These are phyloP conservation scores for Crenuchus spilurus DNA, from an alignment of 2,797 vertebrate species.

Conservation along the genomic window DNA sequence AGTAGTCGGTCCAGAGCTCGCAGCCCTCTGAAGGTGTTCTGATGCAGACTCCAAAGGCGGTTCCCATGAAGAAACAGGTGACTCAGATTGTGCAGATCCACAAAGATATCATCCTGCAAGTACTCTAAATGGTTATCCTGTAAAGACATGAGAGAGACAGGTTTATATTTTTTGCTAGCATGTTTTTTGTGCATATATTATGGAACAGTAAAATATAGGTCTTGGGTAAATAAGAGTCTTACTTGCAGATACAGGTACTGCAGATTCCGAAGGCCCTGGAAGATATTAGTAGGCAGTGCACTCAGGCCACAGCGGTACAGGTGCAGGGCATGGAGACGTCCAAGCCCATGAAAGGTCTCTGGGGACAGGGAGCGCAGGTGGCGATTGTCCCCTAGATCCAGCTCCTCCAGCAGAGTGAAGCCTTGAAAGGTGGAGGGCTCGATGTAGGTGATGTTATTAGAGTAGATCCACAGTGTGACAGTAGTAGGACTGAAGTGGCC, in stretches of 20 bases:
- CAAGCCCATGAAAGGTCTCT: slow-evolving; percentile 93
- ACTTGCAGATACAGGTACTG: slow-evolving; percentile 98
- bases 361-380: slow-evolving; percentile 90
- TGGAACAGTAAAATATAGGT: too few species aligned
- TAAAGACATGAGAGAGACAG: slow-evolving; percentile 13
- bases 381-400: slow-evolving; percentile 96
- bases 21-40: slow-evolving; percentile 93
- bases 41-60: slow-evolving; percentile 92
- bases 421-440: slow-evolving; percentile 92
- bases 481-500: slow-evolving; percentile 92
- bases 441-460: slow-evolving; percentile 97
- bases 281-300: slow-evolving; percentile 89
- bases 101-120: slow-evolving; percentile 94
- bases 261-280: slow-evolving; percentile 91
- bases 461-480: slow-evolving; percentile 97
- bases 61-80: slow-evolving; percentile 98
- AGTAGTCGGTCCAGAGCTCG: slow-evolving; percentile 92
- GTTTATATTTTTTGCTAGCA: not conserved
- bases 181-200: too few species aligned
- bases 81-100: slow-evolving; percentile 96
- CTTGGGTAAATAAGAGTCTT: slow-evolving; percentile 1
- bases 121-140: slow-evolving; percentile 95
- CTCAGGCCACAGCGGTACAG: slow-evolving; percentile 94
- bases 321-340: slow-evolving; percentile 91
- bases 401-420: slow-evolving; percentile 90